These are phyloP conservation scores for Enteromius anoplus DNA, from an alignment of 2,797 vertebrate species.

Conservation along the genomic window DNA sequence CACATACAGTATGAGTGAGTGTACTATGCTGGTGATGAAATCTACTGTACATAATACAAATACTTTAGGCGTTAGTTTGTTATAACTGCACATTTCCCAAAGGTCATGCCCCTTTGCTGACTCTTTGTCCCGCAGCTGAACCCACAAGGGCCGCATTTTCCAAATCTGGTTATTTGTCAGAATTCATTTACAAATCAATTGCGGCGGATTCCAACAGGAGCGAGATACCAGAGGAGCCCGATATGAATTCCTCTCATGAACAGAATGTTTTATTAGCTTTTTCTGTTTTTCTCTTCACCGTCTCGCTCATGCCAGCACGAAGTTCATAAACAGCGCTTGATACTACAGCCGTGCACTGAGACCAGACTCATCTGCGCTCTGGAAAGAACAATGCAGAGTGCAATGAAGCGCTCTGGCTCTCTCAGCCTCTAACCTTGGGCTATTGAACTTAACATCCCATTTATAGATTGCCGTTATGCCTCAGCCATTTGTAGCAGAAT, in stretches of 20 bases:
- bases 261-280: constrained; percentile 49
- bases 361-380: constrained; percentile 56
- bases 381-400: constrained; percentile 55
- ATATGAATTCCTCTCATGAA: constrained; percentile 45
- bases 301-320: constrained; percentile 37
- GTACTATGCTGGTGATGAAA: not conserved
- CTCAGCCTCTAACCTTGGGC: constrained; percentile 75
- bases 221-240: constrained; percentile 22
- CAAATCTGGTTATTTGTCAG: constrained; percentile 53
- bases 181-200: constrained; percentile 55
- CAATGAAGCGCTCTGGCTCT: constrained; percentile 54
- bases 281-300: constrained; percentile 21
- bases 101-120: not conserved
- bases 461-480: constrained; percentile 77
- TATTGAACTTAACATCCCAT: constrained; percentile 80
- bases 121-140: constrained; percentile 15
- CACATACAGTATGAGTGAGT: not conserved
- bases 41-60: not conserved
- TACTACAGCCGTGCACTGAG: constrained; percentile 54
- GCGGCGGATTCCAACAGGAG: constrained; percentile 24
- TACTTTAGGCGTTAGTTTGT: not conserved
- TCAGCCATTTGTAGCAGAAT: constrained; percentile 77
- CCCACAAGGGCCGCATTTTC: constrained; percentile 38
- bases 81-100: not conserved
- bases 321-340: constrained; percentile 67